Base-by-base conservation (phyloP, 2,797 vertebrate species). In the Leuciscus waleckii region DNA sequence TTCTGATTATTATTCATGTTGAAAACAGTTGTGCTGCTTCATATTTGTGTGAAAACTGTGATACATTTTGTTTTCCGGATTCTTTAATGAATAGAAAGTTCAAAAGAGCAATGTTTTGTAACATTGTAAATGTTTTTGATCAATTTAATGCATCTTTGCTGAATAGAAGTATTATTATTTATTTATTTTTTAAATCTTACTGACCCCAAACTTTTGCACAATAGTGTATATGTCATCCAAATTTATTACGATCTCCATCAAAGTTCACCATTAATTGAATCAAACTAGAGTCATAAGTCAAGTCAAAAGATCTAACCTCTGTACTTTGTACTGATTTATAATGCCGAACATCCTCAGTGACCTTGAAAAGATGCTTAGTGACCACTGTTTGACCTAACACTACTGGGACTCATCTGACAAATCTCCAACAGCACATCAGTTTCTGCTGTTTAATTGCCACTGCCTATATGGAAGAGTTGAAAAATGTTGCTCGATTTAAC, bases 341-440 rank as follows among this genome's bases (percentile, higher is more conserved):
- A 58, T 32, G 41, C 21, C 17, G 61, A 21, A 43, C 82, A 67
- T 37, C 23, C 23, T 83, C 54, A n/a, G 23, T 65, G 80, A 83
- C 77, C 58, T 61, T 76, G 39, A 16, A 69, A 75, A 82, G 29
- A 77, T 85, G 68, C 79, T 79, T 46, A 75, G 26, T 54, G 49
- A 26, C 54, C 14, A 21, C 41, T 46, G 29, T 41, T 21, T 51
- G 16, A 23, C 23, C 41, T 43, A 11, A 43, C 3, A 10, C 41
- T 43, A 43, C 41, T 43, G 1, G 39, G 23, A 21, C 17, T 85
- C 78, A 83, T 61, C 61, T 74, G 74, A 41, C 23, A 78, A 37
- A 77, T 68, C 63, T 67, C 83, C 61, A 84, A 78, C 68, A 65
- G 63, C 46, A 68, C 21, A n/a, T 39, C 23, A 7, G 35, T 35